Conservation (phyloP, 2,888 invertebrate species). For the Ligdia adustata region DNA sequence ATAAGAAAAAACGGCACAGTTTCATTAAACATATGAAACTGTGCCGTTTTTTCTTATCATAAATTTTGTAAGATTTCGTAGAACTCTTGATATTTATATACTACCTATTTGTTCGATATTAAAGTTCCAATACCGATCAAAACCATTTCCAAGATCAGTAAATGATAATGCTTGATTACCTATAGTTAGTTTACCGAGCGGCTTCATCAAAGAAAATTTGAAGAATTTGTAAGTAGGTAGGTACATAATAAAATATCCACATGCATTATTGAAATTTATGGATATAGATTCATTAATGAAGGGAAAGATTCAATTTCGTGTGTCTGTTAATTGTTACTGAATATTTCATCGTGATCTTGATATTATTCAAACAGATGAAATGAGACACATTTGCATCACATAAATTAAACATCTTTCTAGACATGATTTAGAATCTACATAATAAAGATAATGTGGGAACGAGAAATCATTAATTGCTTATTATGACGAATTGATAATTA, state of each 20-base stretch:
- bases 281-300: constrained; percentile 58
- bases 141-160: constrained; percentile 3
- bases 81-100: constrained; percentile 14
- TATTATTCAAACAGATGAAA: constrained; percentile 62
- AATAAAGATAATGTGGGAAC: constrained; percentile 2
- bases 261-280: constrained; percentile 68
- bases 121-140: neutral
- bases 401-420: constrained; percentile 19
- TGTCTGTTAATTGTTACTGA: constrained; percentile 66
- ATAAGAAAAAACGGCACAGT: constrained; percentile 4
- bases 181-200: constrained; percentile 10
- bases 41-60: constrained; percentile 4
- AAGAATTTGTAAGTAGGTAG: no score
- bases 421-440: constrained; percentile 6
- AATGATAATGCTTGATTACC: constrained; percentile 6
- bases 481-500: no score
- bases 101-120: no score
- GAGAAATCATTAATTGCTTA: neutral
- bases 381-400: constrained; percentile 36
- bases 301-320: constrained; percentile 40
- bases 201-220: constrained; percentile 9
- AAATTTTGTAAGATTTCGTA: constrained; percentile 4
- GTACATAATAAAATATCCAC: no score
- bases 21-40: constrained; percentile 11
- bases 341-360: constrained; percentile 70